Evolutionary conservation across 2,797 vertebrate genomes (phyloP).

Genomic region (Acestrorhynchus altus): DNA sequence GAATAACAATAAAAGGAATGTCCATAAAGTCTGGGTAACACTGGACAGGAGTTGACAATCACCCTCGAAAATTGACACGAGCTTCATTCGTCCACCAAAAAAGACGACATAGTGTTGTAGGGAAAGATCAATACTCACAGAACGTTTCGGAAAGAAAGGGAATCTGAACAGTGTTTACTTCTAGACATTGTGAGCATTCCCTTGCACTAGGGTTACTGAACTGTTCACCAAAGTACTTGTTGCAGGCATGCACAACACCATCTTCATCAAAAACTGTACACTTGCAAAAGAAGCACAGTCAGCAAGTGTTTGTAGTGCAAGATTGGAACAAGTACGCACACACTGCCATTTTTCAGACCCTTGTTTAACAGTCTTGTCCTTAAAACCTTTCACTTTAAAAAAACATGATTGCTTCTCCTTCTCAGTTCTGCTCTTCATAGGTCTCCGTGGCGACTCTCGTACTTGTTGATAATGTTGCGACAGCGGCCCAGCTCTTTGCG

Average conservation of each 20-base stretch:
- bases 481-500: slow-evolving; percentile 90
- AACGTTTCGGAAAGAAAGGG: background rate
- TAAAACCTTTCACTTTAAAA: background rate
- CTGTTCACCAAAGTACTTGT: slow-evolving; percentile 28
- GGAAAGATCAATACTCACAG: slow-evolving; percentile 14
- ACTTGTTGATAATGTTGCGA: slow-evolving; percentile 87
- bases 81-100: slow-evolving; percentile 15
- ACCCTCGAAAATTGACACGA: slow-evolving; percentile 17
- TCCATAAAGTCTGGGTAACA: slow-evolving; percentile 45
- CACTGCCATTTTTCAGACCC: slow-evolving; percentile 8
- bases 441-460: slow-evolving; percentile 88
- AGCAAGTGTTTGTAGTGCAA: slow-evolving; percentile 30
- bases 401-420: slow-evolving; percentile 17
- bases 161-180: slow-evolving; percentile 35
- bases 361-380: slow-evolving; percentile 24
- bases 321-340: slow-evolving; percentile 20
- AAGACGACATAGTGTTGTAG: slow-evolving; percentile 3
- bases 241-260: slow-evolving; percentile 30
- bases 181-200: slow-evolving; percentile 48
- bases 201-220: slow-evolving; percentile 20
- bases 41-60: slow-evolving; percentile 4
- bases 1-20: slow-evolving; percentile 40
- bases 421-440: slow-evolving; percentile 72
- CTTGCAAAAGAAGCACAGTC: slow-evolving; percentile 14
- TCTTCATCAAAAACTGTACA: background rate